These are phyloP conservation scores for Uloborus plumipes DNA, from an alignment of 2,888 invertebrate species.

Conservation along the genomic window DNA sequence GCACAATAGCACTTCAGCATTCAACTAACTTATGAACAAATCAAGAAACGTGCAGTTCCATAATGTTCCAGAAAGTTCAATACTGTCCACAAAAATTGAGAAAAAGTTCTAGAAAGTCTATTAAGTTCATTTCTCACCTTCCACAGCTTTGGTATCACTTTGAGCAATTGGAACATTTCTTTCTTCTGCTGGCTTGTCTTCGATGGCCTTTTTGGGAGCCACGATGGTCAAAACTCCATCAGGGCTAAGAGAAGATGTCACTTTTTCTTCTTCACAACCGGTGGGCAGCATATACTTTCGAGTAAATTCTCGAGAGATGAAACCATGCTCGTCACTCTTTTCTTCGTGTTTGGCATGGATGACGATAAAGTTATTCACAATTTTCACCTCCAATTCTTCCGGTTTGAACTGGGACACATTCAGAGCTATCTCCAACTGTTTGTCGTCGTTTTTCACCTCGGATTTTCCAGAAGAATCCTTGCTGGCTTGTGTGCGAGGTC, in stretches of 20 bases:
- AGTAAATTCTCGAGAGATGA: constrained; percentile 51
- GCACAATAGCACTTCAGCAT: no score
- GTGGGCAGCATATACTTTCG: constrained; percentile 60
- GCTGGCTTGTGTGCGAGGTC: constrained; percentile 4
- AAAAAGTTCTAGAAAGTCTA: no score
- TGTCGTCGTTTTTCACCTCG: constrained; percentile 26
- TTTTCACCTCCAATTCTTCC: constrained; percentile 53
- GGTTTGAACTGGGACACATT: constrained; percentile 50
- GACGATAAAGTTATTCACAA: constrained; percentile 43
- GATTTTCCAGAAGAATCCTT: neutral
- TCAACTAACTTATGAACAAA: no score
- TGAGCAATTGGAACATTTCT: constrained; percentile 5
- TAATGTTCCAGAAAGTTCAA: no score
- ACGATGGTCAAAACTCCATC: constrained; percentile 44
- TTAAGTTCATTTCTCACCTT: no score
- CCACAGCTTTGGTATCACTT: no score
- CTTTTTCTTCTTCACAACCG: constrained; percentile 37
- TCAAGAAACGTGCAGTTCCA: no score
- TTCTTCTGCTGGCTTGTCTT: constrained; percentile 7
- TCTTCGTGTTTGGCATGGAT: constrained; percentile 64
- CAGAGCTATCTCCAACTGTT: constrained; percentile 26
- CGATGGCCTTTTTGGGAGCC: constrained; percentile 36
- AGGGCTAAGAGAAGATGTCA: constrained; percentile 42
- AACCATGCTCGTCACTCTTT: constrained; percentile 51
- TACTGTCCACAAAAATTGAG: no score